Percentiles rank a stretch among this genome's conserved stretches.
phyloP scores from a whole-genome alignment of 2,113 vertebrate species.

The Thunnus maccoyii region DNA sequence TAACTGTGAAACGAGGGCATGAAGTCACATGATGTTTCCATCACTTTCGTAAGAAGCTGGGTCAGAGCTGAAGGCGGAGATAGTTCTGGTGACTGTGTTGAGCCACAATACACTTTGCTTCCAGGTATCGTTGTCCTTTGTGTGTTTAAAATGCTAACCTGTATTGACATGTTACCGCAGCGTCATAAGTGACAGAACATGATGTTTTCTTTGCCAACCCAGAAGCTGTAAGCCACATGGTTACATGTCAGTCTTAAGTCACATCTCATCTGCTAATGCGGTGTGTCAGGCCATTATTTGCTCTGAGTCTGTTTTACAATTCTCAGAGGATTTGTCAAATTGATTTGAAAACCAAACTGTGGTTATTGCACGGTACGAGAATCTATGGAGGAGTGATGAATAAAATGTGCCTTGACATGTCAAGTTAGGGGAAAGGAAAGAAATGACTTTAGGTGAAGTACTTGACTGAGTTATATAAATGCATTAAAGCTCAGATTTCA shows the following conservation, averaged over 20 bases:
- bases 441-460: conserved; percentile 24
- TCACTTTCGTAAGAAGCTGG: conserved; percentile 19
- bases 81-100: not conserved
- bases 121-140: conserved; percentile 41
- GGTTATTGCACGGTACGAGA: conserved; percentile 50
- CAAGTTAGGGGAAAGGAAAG: conserved; percentile 44
- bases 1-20: conserved; percentile 22
- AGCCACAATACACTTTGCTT: conserved; percentile 37
- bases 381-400: conserved; percentile 53
- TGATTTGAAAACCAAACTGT: conserved; percentile 80
- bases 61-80: conserved; percentile 32
- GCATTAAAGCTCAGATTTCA: conserved; percentile 13
- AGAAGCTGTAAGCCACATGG: conserved; percentile 42
- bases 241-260: conserved; percentile 60
- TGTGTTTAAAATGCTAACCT: conserved; percentile 56
- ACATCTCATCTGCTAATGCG: conserved; percentile 54
- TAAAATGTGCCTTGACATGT: conserved; percentile 69
- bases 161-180: conserved; percentile 57
- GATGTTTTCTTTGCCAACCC: conserved; percentile 52
- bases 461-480: conserved; percentile 34
- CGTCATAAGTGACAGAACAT: conserved; percentile 41
- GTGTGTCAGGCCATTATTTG: conserved; percentile 73
- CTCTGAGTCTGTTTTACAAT: conserved; percentile 74
- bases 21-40: conserved; percentile 44
- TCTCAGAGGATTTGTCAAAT: conserved; percentile 80